Percentiles rank a stretch among this genome's conserved stretches.
Conservation (phyloP, 2,797 vertebrate genomes). For the Microcaecilia unicolor region DNA sequence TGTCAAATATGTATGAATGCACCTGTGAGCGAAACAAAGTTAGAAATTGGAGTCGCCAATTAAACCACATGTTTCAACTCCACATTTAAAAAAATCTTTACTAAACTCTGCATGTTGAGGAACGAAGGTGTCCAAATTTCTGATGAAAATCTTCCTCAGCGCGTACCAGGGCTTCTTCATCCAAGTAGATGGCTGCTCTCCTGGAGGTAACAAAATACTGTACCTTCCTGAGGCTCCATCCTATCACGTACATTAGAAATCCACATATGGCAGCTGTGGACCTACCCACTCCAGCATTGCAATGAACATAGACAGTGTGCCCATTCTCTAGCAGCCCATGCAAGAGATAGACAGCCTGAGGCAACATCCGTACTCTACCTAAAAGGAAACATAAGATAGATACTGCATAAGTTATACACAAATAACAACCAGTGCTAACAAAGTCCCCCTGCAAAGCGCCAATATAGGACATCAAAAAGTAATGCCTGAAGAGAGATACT, state of each 20-base stretch:
- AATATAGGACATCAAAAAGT: no score
- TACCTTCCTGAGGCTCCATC: slow-evolving; percentile 82
- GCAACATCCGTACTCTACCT: slow-evolving; percentile 87
- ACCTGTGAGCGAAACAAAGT: no score
- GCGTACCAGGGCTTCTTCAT: slow-evolving; percentile 75
- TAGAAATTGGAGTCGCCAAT: no score
- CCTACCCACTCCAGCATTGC: slow-evolving; percentile 89
- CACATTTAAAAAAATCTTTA: no score
- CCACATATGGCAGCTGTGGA: slow-evolving; percentile 84
- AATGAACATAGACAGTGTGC: slow-evolving; percentile 89
- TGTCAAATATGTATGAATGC: no score
- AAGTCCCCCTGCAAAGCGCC: no score
- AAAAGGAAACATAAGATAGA: slow-evolving; percentile 23
- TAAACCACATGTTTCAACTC: no score
- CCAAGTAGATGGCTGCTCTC: slow-evolving; percentile 84
- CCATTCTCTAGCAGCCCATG: slow-evolving; percentile 82
- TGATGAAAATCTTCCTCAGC: slow-evolving; percentile 75
- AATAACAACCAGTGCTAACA: no score
- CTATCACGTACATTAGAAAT: slow-evolving; percentile 79
- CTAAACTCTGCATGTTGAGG: slow-evolving; percentile 34
- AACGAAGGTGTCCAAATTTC: slow-evolving; percentile 65
- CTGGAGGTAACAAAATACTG: slow-evolving; percentile 79
- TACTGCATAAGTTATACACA: no score
- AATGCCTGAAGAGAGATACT: no score
- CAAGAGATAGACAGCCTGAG: slow-evolving; percentile 86